Base-by-base conservation (phyloP, 2,113 vertebrate genomes). In the Paedocypris sp. region DNA sequence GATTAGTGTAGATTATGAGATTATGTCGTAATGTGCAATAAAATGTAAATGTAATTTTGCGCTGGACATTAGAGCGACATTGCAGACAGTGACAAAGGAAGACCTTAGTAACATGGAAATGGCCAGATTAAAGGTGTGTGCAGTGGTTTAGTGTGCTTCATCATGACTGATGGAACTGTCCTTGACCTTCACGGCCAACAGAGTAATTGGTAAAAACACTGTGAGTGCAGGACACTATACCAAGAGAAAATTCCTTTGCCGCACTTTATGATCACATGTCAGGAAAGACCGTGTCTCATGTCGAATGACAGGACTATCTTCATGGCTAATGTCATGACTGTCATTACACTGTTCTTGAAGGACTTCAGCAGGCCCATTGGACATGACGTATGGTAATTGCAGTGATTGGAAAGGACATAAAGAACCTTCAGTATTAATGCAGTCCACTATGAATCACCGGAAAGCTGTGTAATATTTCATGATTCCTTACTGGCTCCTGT, bases 21-120 rank as follows among this genome's bases (percentile, higher is more conserved):
- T 32, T 48, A 29, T 46, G 19, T 20, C 13, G 39, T 39, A 11
- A 5, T 1, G 35, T 18, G 6, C 41, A 41, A 39, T 54, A 19
- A 54, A 54, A 54, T 56, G 22, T 13, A 56, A 56, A 56, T 56
- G 0, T 41, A 41, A 56, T 56, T 19, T 43, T 20, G 31, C 38
- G 13, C 6, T 18, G 28, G 26, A 43, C n/a, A n/a, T n/a, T n/a
- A n/a, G n/a, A n/a, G n/a, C 38, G 39, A 12, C 26, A 32, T 58
- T 28, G 6, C 32, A 19, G 54, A 22, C 53, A 32, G 20, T 58
- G 39, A 58, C 39, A 43, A 36, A 13, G 15, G 32, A 11, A 32
- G 2, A 11, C 18, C 19, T 22, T 51, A 49, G 33, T 36, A 22
- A 20, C 1, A 6, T 43, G 16, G 16, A 31, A 43, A 31, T 13